phyloP scores from a whole-genome alignment of 2,888 invertebrate genomes.

The Eupithecia subumbrata region DNA sequence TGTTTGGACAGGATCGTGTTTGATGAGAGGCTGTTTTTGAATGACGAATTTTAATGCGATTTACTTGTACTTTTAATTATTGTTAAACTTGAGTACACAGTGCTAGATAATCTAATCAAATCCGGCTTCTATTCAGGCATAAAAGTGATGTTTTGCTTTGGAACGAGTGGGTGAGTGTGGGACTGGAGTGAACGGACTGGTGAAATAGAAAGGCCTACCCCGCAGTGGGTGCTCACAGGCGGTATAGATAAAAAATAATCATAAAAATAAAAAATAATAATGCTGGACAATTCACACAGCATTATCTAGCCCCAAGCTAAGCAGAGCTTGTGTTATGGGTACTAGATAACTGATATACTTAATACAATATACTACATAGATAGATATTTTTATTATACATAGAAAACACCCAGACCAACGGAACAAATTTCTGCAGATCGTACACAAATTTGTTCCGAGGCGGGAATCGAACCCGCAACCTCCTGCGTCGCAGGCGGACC shows the following conservation, averaged over 20 bases:
- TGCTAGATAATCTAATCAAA: background rate
- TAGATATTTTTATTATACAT: too few relatives aligned
- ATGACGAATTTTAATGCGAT: conserved; percentile 33
- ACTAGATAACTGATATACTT: too few relatives aligned
- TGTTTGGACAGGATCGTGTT: conserved; percentile 38
- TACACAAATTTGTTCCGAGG: too few relatives aligned
- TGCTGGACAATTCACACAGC: too few relatives aligned
- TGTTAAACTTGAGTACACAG: background rate
- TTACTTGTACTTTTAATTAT: conserved; percentile 40
- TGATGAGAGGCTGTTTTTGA: conserved; percentile 31
- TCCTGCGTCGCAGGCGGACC: too few relatives aligned
- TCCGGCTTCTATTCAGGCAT: background rate
- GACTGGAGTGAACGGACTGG: background rate
- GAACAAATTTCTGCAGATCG: too few relatives aligned
- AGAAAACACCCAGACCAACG: too few relatives aligned
- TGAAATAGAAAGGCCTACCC: background rate
- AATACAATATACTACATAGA: too few relatives aligned
- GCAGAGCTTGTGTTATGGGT: too few relatives aligned
- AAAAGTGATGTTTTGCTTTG: background rate
- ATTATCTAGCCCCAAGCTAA: too few relatives aligned
- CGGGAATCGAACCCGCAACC: too few relatives aligned
- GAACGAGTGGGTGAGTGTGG: background rate
- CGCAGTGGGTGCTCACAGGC: background rate
- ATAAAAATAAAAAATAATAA: too few relatives aligned
- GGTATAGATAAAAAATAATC: background rate